Percentiles rank a stretch among this genome's conserved stretches.
Conservation (phyloP, 2,113 vertebrate species). For the Anolis carolinensis region DNA sequence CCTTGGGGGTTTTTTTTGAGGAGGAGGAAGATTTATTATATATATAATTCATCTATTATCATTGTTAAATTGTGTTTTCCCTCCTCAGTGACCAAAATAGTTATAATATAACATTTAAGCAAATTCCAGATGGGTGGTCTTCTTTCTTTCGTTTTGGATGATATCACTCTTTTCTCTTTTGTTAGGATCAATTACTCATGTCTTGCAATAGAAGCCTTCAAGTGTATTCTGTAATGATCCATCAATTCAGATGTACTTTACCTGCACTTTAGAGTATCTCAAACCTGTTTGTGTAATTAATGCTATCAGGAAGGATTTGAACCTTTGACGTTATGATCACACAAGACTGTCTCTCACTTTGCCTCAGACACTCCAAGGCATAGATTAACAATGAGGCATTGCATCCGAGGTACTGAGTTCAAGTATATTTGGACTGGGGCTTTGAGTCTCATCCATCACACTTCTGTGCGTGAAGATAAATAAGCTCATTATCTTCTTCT, state of each 20-base stretch:
- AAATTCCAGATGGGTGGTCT: slow-evolving; percentile 62
- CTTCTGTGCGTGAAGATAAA: background rate
- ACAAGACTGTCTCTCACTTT: background rate
- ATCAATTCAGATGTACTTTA: slow-evolving; percentile 58
- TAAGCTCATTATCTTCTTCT: background rate
- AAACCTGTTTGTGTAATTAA: slow-evolving; percentile 40
- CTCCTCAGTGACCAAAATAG: slow-evolving; percentile 48
- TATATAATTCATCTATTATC: slow-evolving; percentile 45
- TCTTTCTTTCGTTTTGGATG: background rate
- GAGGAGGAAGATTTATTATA: slow-evolving; percentile 21
- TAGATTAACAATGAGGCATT: background rate
- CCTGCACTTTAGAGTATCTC: background rate
- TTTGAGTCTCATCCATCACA: background rate
- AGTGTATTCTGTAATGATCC: slow-evolving; percentile 54
- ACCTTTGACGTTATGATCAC: slow-evolving; percentile 18
- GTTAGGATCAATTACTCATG: slow-evolving; percentile 61
- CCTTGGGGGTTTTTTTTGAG: slow-evolving; percentile 61
- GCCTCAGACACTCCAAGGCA: background rate
- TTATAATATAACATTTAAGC: slow-evolving; percentile 52
- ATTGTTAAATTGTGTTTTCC: slow-evolving; percentile 28
- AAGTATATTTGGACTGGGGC: background rate
- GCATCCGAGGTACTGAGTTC: background rate
- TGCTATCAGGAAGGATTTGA: slow-evolving; percentile 20
- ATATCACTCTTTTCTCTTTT: slow-evolving; percentile 44
- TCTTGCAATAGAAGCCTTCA: slow-evolving; percentile 61